Evolutionary conservation across 2,113 vertebrate species (phyloP).

Genomic region (Camelus bactrianus): DNA sequence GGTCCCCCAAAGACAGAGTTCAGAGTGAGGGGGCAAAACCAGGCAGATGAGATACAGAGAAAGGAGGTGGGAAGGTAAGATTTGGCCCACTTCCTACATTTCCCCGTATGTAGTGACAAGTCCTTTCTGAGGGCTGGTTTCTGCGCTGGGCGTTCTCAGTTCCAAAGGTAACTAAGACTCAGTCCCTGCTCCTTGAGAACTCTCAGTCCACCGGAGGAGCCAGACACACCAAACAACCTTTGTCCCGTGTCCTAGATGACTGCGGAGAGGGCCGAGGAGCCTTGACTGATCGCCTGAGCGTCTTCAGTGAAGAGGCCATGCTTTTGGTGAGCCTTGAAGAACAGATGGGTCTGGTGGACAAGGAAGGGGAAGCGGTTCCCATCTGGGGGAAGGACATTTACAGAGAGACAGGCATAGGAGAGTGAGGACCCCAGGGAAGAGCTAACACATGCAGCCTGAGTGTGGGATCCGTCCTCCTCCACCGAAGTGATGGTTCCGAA

Average conservation of each 20-base stretch:
- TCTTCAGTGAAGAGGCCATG: neutral
- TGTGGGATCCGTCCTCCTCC: neutral
- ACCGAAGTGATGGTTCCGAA: neutral
- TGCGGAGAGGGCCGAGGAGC: neutral
- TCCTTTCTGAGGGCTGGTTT: neutral
- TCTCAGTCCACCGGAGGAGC: neutral
- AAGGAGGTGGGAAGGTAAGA: neutral
- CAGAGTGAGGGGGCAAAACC: neutral
- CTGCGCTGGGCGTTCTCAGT: too few species aligned
- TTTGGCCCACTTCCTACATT: neutral
- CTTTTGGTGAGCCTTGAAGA: neutral
- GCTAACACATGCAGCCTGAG: neutral
- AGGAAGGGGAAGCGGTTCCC: neutral
- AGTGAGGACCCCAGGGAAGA: neutral
- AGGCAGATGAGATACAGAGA: neutral
- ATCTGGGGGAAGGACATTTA: neutral
- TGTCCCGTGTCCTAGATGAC: neutral
- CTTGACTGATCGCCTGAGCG: too few species aligned
- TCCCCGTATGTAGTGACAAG: neutral
- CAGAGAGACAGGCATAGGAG: rapidly evolving
- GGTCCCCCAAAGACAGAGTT: neutral
- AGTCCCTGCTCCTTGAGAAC: neutral
- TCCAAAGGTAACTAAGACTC: neutral
- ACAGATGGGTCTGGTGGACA: neutral
- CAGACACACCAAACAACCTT: neutral